Base-by-base conservation (phyloP, 1,140 invertebrate species). In the Potamilus streckersoni region DNA sequence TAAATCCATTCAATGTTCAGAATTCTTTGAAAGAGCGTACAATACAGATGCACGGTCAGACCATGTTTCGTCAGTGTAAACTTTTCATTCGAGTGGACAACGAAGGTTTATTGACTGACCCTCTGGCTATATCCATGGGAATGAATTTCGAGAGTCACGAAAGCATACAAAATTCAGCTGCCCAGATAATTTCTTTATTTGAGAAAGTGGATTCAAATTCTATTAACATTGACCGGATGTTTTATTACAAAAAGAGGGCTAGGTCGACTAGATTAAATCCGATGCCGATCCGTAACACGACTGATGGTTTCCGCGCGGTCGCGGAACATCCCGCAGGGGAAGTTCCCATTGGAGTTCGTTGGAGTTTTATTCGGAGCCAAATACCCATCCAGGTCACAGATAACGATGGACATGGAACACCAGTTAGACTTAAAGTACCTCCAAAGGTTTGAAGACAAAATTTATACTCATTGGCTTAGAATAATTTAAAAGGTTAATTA, bases 111-210 rank as follows among this genome's bases (percentile, higher is more conserved):
- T 56, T 77, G 63, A 67, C 58, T 14, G 75, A 77, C 61, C 57
- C 75, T 16, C 31, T 72, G 14, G 62, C 69, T 14, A 61, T 77
- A 56, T 72, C 75, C 66, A 71, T 61, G 19, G 49, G 31, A 38
- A 66, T 69, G 6, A 77, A 77, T 69, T 77, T 77, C 60, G 75
- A 77, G 58, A 62, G 75, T 38, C 68, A 72, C 70, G 75, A 77
- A 61, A 77, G 70, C 59, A 72, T 77, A 68, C 31, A 69, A 57
- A 72, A 49, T 31, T 77, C 75, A 68, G 69, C 70, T 55, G 58
- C 61, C 20, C 62, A 64, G 38, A 58, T 77, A n/a, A n/a, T 77
- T 17, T 56, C 64, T 8, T 61, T 61, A 27, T 72, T 68, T 62
- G n/a, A 31, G n/a, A 49, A 66, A 57, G 20, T 62, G 20, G 11